Evolutionary conservation across 2,888 invertebrate species (phyloP).

Genomic region (Ennomos fuscantarius): DNA sequence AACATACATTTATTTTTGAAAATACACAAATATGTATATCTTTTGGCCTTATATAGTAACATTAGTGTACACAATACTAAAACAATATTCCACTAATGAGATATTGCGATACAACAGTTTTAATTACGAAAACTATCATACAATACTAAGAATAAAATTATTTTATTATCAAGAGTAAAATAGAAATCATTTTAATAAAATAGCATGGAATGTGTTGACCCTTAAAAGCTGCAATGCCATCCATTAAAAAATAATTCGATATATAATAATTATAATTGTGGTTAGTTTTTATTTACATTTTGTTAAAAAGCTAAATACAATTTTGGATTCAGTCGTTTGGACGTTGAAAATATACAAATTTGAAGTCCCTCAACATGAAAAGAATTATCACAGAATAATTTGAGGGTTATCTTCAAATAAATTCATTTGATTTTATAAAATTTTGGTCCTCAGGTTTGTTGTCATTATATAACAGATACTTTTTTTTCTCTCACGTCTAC

Average conservation of each 20-base stretch:
- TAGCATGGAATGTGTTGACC: constrained; percentile 70
- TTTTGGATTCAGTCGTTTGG: constrained; percentile 41
- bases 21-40: constrained; percentile 83
- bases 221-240: constrained; percentile 74
- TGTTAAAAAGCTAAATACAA: constrained; percentile 29
- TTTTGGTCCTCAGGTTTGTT: constrained; percentile 47
- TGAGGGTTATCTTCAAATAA: constrained; percentile 79
- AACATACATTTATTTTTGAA: constrained; percentile 81
- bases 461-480: constrained; percentile 16
- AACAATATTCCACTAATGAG: constrained; percentile 73
- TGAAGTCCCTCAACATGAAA: constrained; percentile 81
- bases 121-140: constrained; percentile 63
- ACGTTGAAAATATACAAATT: constrained; percentile 56
- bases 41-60: constrained; percentile 80
- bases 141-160: constrained; percentile 54
- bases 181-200: constrained; percentile 51
- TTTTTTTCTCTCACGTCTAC: not conserved
- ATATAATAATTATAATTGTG: constrained; percentile 30
- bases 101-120: constrained; percentile 79
- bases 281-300: constrained; percentile 40
- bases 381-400: constrained; percentile 83
- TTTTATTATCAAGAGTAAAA: constrained; percentile 53
- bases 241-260: constrained; percentile 38
- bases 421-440: constrained; percentile 35
- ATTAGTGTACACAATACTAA: constrained; percentile 79